Percentiles rank a stretch among this genome's conserved stretches.
These are phyloP conservation scores for Aix galericulata DNA, from an alignment of 2,113 vertebrate species.

Conservation along the genomic window DNA sequence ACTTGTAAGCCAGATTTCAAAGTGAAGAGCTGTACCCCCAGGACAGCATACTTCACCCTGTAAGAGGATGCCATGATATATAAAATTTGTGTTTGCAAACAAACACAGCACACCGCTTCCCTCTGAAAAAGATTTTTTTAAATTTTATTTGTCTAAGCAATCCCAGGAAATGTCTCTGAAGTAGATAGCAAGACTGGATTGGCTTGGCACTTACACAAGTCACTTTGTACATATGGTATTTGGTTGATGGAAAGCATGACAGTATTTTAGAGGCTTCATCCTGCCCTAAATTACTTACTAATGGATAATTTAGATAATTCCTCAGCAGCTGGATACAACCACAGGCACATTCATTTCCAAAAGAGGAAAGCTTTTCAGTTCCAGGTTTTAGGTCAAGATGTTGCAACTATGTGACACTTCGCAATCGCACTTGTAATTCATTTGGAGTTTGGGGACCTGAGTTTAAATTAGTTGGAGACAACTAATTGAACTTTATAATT, in stretches of 20 bases:
- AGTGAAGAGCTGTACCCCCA: not conserved
- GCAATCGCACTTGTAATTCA: not conserved
- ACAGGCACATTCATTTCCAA: not conserved
- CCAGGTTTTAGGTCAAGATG: not conserved
- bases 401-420: not conserved
- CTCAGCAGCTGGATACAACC: not conserved
- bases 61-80: not conserved
- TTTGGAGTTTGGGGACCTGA: not conserved
- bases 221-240: not conserved
- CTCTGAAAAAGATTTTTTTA: not conserved
- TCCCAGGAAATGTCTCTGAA: not conserved
- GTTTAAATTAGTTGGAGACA: not conserved
- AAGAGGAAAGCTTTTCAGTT: not conserved
- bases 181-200: not conserved
- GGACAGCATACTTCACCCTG: accelerated
- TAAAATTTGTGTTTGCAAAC: not conserved
- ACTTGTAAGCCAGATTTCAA: not conserved
- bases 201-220: not conserved
- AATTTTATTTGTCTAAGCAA: not conserved
- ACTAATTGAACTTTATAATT: not conserved
- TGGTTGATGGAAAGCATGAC: not conserved
- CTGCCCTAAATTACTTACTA: not conserved
- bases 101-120: not conserved
- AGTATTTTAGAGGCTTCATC: conserved; percentile 10
- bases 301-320: not conserved